phyloP scores from a whole-genome alignment of 1,140 invertebrate genomes.

The Cheumatopsyche charites region DNA sequence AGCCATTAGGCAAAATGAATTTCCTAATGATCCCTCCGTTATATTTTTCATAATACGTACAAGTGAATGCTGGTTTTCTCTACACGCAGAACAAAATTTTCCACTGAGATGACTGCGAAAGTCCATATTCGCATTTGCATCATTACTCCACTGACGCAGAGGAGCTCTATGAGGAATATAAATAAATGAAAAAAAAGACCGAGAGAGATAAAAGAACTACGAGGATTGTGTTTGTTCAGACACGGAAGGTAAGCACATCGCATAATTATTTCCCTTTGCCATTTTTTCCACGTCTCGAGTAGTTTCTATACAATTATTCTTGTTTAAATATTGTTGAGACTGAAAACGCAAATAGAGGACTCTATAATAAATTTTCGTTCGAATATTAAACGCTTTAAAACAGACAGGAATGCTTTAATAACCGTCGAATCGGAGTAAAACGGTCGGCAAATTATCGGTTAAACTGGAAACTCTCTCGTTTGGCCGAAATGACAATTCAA shows the following conservation, averaged over 20 bases:
- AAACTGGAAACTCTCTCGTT: no score
- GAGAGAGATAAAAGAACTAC: slow-evolving; percentile 10
- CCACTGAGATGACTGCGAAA: slow-evolving; percentile 7
- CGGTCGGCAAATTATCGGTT: no score
- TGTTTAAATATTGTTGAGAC: not conserved
- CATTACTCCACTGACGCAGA: not conserved
- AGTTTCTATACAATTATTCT: slow-evolving; percentile 31
- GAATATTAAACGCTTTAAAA: no score
- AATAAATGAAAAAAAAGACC: not conserved
- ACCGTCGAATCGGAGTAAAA: no score
- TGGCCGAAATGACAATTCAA: no score
- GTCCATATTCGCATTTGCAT: slow-evolving; percentile 21
- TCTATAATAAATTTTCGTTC: no score
- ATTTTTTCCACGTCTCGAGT: slow-evolving; percentile 16
- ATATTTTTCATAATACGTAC: not conserved
- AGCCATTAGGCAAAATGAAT: slow-evolving; percentile 11
- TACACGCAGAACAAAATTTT: not conserved
- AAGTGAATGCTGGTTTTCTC: not conserved
- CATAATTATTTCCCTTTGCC: slow-evolving; percentile 37
- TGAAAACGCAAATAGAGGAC: no score
- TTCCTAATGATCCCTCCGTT: not conserved
- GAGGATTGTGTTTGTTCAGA: slow-evolving; percentile 36
- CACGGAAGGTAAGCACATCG: slow-evolving; percentile 33
- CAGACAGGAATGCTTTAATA: no score
- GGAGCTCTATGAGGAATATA: not conserved